phyloP scores from a whole-genome alignment of 2,888 invertebrate genomes.

The Dastarcus helophoroides region DNA sequence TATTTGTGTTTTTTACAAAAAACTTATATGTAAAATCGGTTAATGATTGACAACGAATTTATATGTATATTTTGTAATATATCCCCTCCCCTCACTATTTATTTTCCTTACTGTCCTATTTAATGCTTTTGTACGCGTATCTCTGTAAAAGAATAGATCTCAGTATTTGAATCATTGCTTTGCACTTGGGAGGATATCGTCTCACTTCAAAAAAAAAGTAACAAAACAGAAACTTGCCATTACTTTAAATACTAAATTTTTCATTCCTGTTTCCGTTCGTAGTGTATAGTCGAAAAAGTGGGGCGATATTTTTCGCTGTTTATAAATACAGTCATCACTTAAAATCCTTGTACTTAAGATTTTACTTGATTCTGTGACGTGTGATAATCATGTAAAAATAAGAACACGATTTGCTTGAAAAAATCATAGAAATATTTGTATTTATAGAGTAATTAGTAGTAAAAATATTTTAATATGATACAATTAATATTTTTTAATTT shows the following conservation, averaged over 20 bases:
- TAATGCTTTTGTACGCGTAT: too few relatives aligned
- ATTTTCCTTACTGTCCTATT: too few relatives aligned
- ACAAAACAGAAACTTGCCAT: not conserved
- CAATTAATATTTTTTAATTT: slow-evolving; percentile 22
- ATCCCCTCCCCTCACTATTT: too few relatives aligned
- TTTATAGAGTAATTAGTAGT: not conserved
- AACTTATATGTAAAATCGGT: slow-evolving; percentile 16
- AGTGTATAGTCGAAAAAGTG: not conserved
- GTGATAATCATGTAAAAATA: slow-evolving; percentile 4
- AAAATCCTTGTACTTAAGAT: not conserved
- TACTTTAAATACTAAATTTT: not conserved
- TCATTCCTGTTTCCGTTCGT: not conserved
- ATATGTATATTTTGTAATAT: slow-evolving; percentile 12
- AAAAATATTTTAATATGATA: not conserved
- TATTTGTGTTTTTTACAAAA: slow-evolving; percentile 33
- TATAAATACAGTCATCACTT: not conserved
- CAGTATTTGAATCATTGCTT: too few relatives aligned
- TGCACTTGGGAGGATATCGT: too few relatives aligned
- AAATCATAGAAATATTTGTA: not conserved
- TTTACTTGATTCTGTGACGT: not conserved
- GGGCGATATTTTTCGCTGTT: slow-evolving; percentile 1
- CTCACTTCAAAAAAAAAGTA: too few relatives aligned
- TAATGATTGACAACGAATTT: slow-evolving; percentile 15
- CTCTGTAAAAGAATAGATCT: too few relatives aligned
- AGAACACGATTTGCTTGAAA: not conserved